Base-by-base conservation (phyloP, 2,888 invertebrate genomes). In the Pachymerium ferrugineum region DNA sequence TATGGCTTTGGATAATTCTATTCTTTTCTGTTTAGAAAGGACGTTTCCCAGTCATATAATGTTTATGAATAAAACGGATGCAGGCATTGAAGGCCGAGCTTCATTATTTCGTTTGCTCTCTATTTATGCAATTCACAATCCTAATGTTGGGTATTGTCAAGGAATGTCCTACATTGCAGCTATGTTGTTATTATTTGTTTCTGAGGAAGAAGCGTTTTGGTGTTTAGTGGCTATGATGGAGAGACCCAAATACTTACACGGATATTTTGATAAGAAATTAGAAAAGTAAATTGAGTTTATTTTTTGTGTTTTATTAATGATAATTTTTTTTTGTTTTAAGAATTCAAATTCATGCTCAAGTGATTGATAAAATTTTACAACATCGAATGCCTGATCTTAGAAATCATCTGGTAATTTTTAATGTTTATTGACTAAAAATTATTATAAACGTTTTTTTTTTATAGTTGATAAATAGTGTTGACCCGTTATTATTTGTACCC, bases 161-260 rank as follows among this genome's bases (percentile, higher is more conserved):
- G 75, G 75, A 68, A 75, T 75, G 75, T 75, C 75, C 0, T 75
- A 74, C 33, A 75, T 75, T 29, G 75, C 75, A 5, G 75, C 73
- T 25, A 75, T 75, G 75, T 54, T 75, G 28, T 33, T 62, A 19
- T 35, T 75, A 19, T 19, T 70, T 67, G 67, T 75, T 25, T 19
- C 74, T 4, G 75, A 75, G 42, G 72, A 74, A 42, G 74, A 75
- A 14, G 74, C 75, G 19, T 75, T 75, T 68, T 75, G 75, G 75
- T 74, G 74, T 25, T 31, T 75, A 22, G 74, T 75, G 8, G 75
- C 73, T 12, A 38, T 75, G 19, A 31, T 74, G 35, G 67, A 74
- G 42, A 75, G 72, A 70, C 74, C 74, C 8, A 75, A 74, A 54
- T 75, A 74, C 68, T 29, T 75, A 19, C 72, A 74, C 14, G 74